Evolutionary conservation across 2,888 invertebrate species (phyloP), one percentile per base, ranked within the genome.

Genomic region (Lamproptera curius): DNA sequence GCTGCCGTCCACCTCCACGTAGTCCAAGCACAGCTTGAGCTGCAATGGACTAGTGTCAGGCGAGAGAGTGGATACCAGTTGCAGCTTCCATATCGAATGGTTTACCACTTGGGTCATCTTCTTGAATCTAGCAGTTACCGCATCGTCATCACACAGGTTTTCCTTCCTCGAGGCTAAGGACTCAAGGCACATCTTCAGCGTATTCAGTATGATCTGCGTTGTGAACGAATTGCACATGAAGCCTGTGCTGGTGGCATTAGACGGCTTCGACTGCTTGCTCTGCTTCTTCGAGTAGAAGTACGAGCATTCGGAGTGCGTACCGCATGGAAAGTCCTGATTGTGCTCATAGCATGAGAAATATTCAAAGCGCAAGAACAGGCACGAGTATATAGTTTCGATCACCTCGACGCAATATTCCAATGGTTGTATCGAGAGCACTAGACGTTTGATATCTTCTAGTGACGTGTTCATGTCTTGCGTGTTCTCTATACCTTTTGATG

Each of bases 51-150:
- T 84, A 2, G 77, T 74, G 28, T 85, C 76, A 1, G 89, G 89
- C 3, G 90, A 86, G 1, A 89, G 70, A 46, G 87, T 89, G 0
- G 89, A 89, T n/a, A 94, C 89, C 37, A 94, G 71, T 63, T 94
- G 92, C 58, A 93, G 81, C 62, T 94, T 90, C 94, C 94, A 94
- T 50, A 89, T 79, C 5, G 92, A 93, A 70, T 94, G 93, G 53
- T 88, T 90, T 2, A 93, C 86, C 9, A 76, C 88, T 73, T 76
- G 90, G 65, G 70, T 73, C 62, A 71, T 76, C 51, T 65, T 79
- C 58, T 71, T 83, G 10, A 81, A 65, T 53, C 83, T 70, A 6
- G 61, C 48, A 0, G 56, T 56, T 1, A 70, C 62, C 48, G 56
- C 65, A 8, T 61, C 61, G 41, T 74, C 74, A 40, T 78, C 65